A percentile compares a stretch with the other conserved stretches of the same genome.
Conservation (phyloP, 2,113 vertebrate species). For the Phylloscopus trochilus region DNA sequence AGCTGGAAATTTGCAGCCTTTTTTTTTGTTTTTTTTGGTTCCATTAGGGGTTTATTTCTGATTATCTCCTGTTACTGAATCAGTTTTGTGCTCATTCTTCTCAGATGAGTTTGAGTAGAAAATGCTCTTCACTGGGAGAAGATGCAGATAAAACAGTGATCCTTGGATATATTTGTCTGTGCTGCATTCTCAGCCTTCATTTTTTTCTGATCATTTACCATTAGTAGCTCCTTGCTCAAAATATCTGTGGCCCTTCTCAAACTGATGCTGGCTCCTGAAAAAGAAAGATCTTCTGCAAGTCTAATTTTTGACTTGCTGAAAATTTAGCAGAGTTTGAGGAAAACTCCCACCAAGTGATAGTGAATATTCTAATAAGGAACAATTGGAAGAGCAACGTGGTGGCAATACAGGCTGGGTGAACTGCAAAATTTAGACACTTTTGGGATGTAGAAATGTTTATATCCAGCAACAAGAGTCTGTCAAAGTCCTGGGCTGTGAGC, state of each 20-base stretch:
- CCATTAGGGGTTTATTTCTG: not conserved
- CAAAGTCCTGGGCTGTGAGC: not conserved
- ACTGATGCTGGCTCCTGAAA: not conserved
- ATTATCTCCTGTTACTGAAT: not conserved
- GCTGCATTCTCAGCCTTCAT: not conserved
- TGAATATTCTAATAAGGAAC: not conserved
- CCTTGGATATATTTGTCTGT: not conserved
- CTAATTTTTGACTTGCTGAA: not conserved
- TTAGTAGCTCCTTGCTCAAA: not conserved
- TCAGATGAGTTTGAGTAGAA: not conserved
- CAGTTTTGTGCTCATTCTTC: not conserved
- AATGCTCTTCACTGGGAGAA: not conserved
- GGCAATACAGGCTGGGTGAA: rapidly evolving
- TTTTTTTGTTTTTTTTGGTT: not conserved
- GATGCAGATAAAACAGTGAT: not conserved
- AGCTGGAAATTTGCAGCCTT: not conserved
- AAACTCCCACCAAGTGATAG: not conserved
- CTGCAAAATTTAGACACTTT: not conserved
- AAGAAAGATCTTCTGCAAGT: not conserved
- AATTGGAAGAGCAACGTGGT: not conserved
- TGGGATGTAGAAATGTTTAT: not conserved
- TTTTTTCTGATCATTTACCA: not conserved
- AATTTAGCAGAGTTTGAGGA: not conserved
- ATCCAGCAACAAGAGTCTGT: not conserved
- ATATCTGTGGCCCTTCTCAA: not conserved